Percentiles rank a stretch among this genome's conserved stretches.
Conservation (phyloP, 1,140 invertebrate species). For the Drosophila ananassae region DNA sequence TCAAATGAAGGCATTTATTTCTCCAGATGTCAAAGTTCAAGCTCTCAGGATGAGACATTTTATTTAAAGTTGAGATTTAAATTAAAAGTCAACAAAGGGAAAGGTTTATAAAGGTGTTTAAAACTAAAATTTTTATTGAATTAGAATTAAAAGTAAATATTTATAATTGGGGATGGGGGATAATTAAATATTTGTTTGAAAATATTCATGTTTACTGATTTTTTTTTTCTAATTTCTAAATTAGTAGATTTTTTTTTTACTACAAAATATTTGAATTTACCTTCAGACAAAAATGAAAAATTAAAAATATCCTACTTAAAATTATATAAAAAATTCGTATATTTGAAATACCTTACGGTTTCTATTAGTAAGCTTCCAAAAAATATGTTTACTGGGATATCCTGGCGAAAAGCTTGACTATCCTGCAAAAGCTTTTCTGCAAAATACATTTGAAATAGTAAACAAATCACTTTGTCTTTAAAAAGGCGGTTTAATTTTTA, state of each 20-base stretch:
- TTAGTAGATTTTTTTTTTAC: too few species aligned
- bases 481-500: background rate
- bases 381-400: constrained; percentile 29
- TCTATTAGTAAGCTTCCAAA: background rate
- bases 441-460: background rate
- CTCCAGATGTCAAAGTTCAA: background rate
- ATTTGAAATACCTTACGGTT: too few species aligned
- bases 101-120: too few species aligned
- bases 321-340: background rate
- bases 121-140: too few species aligned
- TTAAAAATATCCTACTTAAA: background rate
- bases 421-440: constrained; percentile 9
- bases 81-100: too few species aligned
- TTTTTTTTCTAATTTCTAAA: background rate
- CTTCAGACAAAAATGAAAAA: too few species aligned
- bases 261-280: too few species aligned
- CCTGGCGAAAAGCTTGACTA: background rate
- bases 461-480: background rate
- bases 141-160: too few species aligned
- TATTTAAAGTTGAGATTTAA: too few species aligned
- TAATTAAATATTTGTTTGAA: too few species aligned
- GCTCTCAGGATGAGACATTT: background rate
- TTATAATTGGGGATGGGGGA: too few species aligned
- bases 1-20: background rate
- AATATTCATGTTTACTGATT: background rate